These are phyloP conservation scores for Neoascia interrupta DNA, from an alignment of 2,888 invertebrate genomes.

Conservation along the genomic window DNA sequence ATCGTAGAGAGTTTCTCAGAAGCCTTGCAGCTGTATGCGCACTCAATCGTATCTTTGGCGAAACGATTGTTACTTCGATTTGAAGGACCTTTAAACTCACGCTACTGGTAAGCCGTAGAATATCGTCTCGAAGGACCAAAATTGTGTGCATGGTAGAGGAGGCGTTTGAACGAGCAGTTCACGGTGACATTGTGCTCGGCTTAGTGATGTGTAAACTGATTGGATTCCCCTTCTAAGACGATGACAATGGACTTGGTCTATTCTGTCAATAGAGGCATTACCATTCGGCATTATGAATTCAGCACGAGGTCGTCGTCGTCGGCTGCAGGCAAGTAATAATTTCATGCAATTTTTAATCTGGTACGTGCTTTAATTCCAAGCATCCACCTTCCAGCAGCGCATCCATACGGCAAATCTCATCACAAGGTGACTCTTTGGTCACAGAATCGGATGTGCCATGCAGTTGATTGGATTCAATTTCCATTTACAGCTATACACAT, in stretches of 20 bases:
- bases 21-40: conserved; percentile 37
- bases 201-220: conserved; percentile 64
- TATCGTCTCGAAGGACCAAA: not conserved
- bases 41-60: conserved; percentile 31
- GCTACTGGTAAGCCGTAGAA: conserved; percentile 4
- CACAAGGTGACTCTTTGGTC: conserved; percentile 55
- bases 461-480: conserved; percentile 67
- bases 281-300: conserved; percentile 52
- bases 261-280: conserved; percentile 25
- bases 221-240: conserved; percentile 46
- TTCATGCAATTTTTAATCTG: conserved; percentile 80
- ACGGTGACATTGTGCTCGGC: conserved; percentile 45
- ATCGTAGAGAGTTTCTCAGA: conserved; percentile 19
- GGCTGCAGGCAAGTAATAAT: conserved; percentile 75
- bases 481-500: conserved; percentile 53
- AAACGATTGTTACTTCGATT: conserved; percentile 36
- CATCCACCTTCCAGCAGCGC: not conserved
- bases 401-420: conserved; percentile 28
- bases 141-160: not conserved
- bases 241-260: conserved; percentile 52
- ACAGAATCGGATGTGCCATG: conserved; percentile 55
- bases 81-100: conserved; percentile 44
- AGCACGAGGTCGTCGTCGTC: conserved; percentile 39
- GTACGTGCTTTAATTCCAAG: conserved; percentile 79
- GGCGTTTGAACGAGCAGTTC: not conserved